These are phyloP conservation scores for Bujurquina vittata DNA, from an alignment of 2,113 vertebrate species.

Conservation along the genomic window DNA sequence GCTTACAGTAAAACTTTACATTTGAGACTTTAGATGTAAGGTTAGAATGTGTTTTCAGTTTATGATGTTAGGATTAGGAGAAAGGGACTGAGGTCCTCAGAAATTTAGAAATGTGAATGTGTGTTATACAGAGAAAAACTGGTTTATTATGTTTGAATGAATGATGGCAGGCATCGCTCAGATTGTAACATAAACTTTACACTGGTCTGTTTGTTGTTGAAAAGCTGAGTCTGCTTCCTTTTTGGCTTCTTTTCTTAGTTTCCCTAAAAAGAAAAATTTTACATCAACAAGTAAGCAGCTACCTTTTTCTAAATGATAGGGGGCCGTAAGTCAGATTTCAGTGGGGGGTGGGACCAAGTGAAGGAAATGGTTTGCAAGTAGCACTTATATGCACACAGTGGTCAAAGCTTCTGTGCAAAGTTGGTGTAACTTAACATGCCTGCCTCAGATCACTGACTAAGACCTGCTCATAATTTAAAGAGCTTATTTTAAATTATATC, in stretches of 20 bases:
- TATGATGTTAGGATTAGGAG: background rate
- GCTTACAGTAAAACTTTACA: background rate
- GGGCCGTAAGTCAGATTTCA: background rate
- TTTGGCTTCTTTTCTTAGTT: slow-evolving; percentile 8
- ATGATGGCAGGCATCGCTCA: slow-evolving; percentile 29
- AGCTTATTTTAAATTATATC: background rate
- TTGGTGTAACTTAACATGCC: background rate
- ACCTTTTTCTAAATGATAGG: background rate
- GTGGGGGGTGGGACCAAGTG: background rate
- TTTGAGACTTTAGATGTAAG: background rate
- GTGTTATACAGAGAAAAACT: slow-evolving; percentile 16
- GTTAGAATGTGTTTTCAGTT: too few relatives aligned
- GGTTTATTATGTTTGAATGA: slow-evolving; percentile 46
- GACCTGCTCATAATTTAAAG: background rate
- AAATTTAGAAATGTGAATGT: slow-evolving; percentile 1
- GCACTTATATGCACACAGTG: background rate
- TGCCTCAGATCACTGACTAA: background rate
- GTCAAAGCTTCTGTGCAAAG: background rate
- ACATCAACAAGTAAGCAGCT: background rate
- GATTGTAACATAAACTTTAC: slow-evolving; percentile 36
- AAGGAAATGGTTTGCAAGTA: background rate
- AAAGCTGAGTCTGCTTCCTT: slow-evolving; percentile 34
- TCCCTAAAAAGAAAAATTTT: background rate
- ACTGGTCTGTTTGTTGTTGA: slow-evolving; percentile 43
- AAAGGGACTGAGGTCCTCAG: background rate